Evolutionary conservation across 2,113 vertebrate genomes (phyloP), one percentile per base, ranked within the genome.

Genomic region (Piprites chloris): DNA sequence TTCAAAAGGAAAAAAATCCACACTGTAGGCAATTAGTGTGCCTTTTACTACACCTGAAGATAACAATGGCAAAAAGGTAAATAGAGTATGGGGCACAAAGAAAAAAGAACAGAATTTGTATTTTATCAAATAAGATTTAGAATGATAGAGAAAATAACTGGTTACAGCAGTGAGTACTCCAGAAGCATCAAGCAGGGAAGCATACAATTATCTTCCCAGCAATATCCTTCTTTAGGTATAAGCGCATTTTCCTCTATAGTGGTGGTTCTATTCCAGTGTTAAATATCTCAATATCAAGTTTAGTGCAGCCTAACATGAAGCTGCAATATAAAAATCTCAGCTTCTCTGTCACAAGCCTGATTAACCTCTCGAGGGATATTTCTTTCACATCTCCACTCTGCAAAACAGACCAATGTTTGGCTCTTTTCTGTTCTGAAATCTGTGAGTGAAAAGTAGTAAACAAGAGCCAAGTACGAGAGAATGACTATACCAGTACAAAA

Each of bases 1-100:
- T 99, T 90, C 74, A 95, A 72, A 89, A 49, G 20, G 62, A 63
- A 63, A 78, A 81, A 94, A 66, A 39, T 12, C 1, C 5, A 87
- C 4, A 6, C 24, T 62, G 67, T 16, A 37, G 53, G 41, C 82
- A 83, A 89, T 94, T 11, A 92, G 18, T 30, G 44, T 4, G 2
- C 44, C 22, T 79, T 76, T 62, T 46, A 63, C 24, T 44, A 55
- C 11, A 12, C 21, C 39, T 18, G 52, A 75, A 78, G n/a, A 41
- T 14, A 85, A 35, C 13, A 65, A 37, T 1, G 5, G 24, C 52
- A 73, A 69, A 89, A 82, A 63, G 2, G 4, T 37, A 80, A 89
- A 52, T 8, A 72, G 12, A 55, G 7, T 11, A 79, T 4, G 3
- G 14, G 32, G 15, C 17, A 71, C 59, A 80, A 66, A 47, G 11